Conservation (phyloP, 2,888 invertebrate species). For the Baronia brevicornis region DNA sequence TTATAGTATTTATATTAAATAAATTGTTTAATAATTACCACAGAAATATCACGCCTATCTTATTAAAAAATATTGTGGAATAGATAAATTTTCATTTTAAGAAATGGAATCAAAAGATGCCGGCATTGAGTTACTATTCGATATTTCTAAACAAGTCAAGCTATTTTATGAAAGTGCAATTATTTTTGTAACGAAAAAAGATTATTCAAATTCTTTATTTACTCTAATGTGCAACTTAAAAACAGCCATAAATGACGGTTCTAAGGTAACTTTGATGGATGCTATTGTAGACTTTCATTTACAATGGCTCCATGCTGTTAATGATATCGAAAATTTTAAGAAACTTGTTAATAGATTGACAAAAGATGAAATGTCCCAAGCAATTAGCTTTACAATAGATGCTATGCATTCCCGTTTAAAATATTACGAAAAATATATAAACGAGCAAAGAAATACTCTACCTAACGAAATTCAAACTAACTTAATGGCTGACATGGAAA, state of each 20-base stretch:
- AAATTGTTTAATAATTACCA: too few species aligned
- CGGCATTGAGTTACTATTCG: conserved; percentile 39
- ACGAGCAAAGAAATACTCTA: conserved; percentile 32
- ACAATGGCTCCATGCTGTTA: conserved; percentile 52
- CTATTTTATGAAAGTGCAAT: conserved; percentile 56
- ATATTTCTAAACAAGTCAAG: conserved; percentile 54
- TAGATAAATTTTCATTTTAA: too few species aligned
- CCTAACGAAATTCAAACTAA: conserved; percentile 36
- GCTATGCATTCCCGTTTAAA: conserved; percentile 44
- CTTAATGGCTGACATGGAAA: conserved; percentile 51
- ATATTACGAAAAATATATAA: conserved; percentile 48
- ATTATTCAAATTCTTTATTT: conserved; percentile 53
- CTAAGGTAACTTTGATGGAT: conserved; percentile 38
- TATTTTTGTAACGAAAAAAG: conserved; percentile 48
- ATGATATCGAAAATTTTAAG: conserved; percentile 47
- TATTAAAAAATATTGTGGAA: too few species aligned
- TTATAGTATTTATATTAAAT: too few species aligned
- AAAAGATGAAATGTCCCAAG: conserved; percentile 42
- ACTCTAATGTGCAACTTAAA: conserved; percentile 47
- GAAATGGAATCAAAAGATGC: conserved; percentile 25
- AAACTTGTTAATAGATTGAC: conserved; percentile 30
- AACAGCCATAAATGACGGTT: conserved; percentile 29
- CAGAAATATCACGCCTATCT: too few species aligned
- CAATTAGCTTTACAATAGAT: conserved; percentile 52
- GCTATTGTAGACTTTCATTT: conserved; percentile 54